These are phyloP conservation scores for Mesorhabditis spiculigera DNA, from an alignment of 2,888 invertebrate genomes.

Conservation along the genomic window DNA sequence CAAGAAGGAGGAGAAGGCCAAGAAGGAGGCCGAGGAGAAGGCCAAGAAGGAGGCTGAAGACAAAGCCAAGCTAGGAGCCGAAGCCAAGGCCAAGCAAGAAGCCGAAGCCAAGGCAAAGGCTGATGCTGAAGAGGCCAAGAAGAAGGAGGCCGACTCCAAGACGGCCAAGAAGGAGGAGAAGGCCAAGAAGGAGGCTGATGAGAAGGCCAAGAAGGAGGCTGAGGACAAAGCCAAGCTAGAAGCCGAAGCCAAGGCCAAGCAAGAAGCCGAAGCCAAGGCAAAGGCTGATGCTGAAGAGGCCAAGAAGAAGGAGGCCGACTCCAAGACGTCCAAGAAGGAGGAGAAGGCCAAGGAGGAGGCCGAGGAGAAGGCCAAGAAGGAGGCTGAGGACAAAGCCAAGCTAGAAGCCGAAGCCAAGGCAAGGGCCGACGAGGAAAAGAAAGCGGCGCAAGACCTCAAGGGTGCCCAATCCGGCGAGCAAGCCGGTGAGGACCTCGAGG, in stretches of 20 bases:
- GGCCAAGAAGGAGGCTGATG: conserved; percentile 6
- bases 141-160: conserved; percentile 9
- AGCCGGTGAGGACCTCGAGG: too few species aligned
- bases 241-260: too few species aligned
- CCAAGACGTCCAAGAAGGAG: conserved; percentile 13
- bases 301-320: conserved; percentile 1
- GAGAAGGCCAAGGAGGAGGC: conserved; percentile 8
- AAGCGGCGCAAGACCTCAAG: too few species aligned
- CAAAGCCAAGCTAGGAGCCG: too few species aligned
- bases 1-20: too few species aligned
- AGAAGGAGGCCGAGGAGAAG: too few species aligned
- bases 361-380: conserved; percentile 10
- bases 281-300: background rate
- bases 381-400: too few species aligned
- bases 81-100: too few species aligned
- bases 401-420: conserved; percentile 4
- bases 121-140: too few species aligned
- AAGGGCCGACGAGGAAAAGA: background rate
- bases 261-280: background rate
- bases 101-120: background rate
- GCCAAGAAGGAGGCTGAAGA: too few species aligned
- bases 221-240: background rate
- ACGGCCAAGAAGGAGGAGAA: conserved; percentile 11
- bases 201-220: conserved; percentile 15
- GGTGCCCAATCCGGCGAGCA: too few species aligned